Evolutionary conservation across 2,113 vertebrate genomes (phyloP).

Genomic region (Corvus moneduloides): DNA sequence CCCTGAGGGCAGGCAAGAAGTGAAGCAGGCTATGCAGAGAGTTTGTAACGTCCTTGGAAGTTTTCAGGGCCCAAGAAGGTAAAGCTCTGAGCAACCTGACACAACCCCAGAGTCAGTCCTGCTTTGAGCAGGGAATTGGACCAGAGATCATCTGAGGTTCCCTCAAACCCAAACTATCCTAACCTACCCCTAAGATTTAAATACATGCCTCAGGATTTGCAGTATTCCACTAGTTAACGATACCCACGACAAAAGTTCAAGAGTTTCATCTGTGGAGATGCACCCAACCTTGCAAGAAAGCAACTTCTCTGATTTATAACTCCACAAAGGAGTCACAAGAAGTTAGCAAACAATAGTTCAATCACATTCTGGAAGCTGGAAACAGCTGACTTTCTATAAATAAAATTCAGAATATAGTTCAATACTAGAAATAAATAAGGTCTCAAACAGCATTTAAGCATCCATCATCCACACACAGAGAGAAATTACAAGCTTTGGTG

Average conservation of each 20-base stretch:
- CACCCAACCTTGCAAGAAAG: neutral
- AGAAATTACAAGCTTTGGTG: neutral
- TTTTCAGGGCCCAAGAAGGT: neutral
- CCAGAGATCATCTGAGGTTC: neutral
- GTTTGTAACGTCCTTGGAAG: neutral
- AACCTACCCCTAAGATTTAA: neutral
- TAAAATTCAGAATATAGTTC: neutral
- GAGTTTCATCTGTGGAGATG: neutral
- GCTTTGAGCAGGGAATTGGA: neutral
- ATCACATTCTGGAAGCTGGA: neutral
- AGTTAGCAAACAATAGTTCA: neutral
- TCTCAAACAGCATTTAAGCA: neutral
- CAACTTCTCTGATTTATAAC: neutral
- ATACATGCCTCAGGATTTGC: neutral
- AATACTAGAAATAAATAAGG: neutral
- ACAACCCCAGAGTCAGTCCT: neutral
- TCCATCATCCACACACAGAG: neutral
- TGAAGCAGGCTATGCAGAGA: neutral
- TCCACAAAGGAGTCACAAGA: neutral
- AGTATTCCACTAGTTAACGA: neutral
- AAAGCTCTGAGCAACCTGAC: neutral
- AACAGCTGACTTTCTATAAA: neutral
- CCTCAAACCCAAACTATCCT: neutral
- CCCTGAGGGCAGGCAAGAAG: neutral
- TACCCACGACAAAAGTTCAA: neutral